Base-by-base conservation (phyloP, 2,888 invertebrate genomes). In the Lissonota sp. region DNA sequence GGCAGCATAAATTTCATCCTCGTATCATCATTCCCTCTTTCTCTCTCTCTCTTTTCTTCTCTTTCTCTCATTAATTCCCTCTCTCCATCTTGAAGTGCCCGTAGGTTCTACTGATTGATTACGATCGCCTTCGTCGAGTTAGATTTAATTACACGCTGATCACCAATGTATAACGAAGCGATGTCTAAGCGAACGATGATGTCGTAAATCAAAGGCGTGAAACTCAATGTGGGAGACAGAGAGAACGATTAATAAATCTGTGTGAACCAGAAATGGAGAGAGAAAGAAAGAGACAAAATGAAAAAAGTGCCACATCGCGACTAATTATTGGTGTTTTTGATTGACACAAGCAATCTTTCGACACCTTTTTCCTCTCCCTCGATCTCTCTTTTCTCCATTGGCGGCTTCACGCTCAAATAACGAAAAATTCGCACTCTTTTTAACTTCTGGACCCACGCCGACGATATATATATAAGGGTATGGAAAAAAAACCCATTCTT, bases 81-180 rank as follows among this genome's bases (percentile, higher is more conserved):
- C 44, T 2, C 1, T 10, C 7, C 1, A 10, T 10, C 10, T 6
- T 37, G 8, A 37, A 69, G 39, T 37, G 12, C 60, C 40, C 10
- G 74, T 74, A 76, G 44, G 67, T 53, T 51, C 60, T 76, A 72
- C 79, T 79, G 81, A 83, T 83, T 79, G 83, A 83, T 83, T 81
- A 81, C 79, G 76, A 83, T 83, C 79, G 77, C 67, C 71, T 83
- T 83, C 66, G 73, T 77, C 62, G 73, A 62, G 73, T 79, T 62
- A 55, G 60, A 76, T 83, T 83, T 77, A 82, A 81, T 83, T 79
- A 79, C 73, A 76, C 76, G 72, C 58, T 49, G 44, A 58, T 79
- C 79, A 53, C 73, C 76, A 73, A 79, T 60, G 63, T 63, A 75
- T 83, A 58, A 53, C 58, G 39, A n/a, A 14, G 64, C 53, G 40